Evolutionary conservation across 2,797 vertebrate species (phyloP), one percentile per base, ranked within the genome.

Genomic region (Typhlichthys subterraneus): DNA sequence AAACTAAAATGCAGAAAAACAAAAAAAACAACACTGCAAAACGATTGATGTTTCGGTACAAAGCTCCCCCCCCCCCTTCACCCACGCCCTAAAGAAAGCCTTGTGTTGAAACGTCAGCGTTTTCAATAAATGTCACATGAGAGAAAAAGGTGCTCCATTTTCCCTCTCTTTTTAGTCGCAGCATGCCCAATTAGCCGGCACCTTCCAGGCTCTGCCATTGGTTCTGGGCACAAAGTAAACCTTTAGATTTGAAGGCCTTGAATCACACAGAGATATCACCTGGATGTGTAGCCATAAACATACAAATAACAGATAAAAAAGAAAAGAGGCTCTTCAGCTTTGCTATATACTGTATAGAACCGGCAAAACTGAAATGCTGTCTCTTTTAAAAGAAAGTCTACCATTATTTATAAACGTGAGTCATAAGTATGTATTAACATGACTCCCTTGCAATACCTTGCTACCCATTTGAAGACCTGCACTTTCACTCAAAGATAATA

Each of bases 101-200:
- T 74, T 77, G 76, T 73, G 69, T 56, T 61, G 52, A 79, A 76
- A 73, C 73, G 72, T 77, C 80, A 77, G 74, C 75, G 67, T 17
- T 83, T 79, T 79, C 68, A 79, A 62, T 77, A 80, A 79, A 71
- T 73, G 74, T 79, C 83, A 79, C 59, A 73, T 65, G 45, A 84
- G 66, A 83, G 63, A 59, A 66, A 73, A 72, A 59, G 72, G 52
- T 72, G 57, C 64, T 17, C 70, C 60, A 68, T 73, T 48, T 52
- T 54, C 50, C 48, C 49, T 55, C 53, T 46, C 33, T 54, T 42
- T 63, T 72, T 73, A 76, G 65, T 81, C 73, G 77, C 73, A 79
- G 69, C 71, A 57, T 70, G 59, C 58, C 79, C 77, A 87, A 87
- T 83, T 85, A 87, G 72, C 61, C 10, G 57, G 72, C 61, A 67